Evolutionary conservation across 2,113 vertebrate species (phyloP), one percentile per base, ranked within the genome.

Genomic region (Apteryx owenii): DNA sequence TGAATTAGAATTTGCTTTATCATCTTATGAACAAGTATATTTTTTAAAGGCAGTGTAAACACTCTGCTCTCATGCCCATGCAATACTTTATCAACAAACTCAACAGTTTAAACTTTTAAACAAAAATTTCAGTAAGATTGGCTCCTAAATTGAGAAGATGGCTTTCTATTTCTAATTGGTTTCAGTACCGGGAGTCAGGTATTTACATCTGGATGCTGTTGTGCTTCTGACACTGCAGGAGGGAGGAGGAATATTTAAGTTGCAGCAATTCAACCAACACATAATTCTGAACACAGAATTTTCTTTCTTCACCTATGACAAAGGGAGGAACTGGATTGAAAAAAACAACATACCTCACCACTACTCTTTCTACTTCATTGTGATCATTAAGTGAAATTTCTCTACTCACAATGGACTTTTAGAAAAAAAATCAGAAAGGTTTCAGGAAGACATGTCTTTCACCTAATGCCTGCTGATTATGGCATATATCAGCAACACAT

Each of bases 251-350:
- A 60, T 83, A 76, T 21, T 61, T 61, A 62, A 69, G 60, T 53
- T 44, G 56, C 70, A 88, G 36, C 40, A 62, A 46, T 81, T 91
- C 65, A 89, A 58, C 14, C 14, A 65, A 53, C 10, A 42, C 5
- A 38, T 33, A 86, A 78, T 71, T 36, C 84, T 42, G 6, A 12
- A 54, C 51, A 14, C 22, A 15, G 25, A 4, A 7, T 12, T 76
- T 25, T 44, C 29, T 56, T n/a, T 81, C 50, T 61, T 33, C 0
- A 0, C n/a, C 23, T 84, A 8, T 22, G 36, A n/a, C 3, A 7
- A 82, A 29, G 16, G 73, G 5, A 60, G 29, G 25, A 88, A 38
- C n/a, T 51, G 38, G 15, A 9, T 2, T 42, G 38, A 54, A 92
- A 81, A 56, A 85, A 10, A 9, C 21, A 72, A 33, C 0, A 0